A percentile compares a stretch with the other conserved stretches of the same genome.
These are phyloP conservation scores for Sycobia sp. DNA, from an alignment of 1,140 invertebrate species.

Conservation along the genomic window DNA sequence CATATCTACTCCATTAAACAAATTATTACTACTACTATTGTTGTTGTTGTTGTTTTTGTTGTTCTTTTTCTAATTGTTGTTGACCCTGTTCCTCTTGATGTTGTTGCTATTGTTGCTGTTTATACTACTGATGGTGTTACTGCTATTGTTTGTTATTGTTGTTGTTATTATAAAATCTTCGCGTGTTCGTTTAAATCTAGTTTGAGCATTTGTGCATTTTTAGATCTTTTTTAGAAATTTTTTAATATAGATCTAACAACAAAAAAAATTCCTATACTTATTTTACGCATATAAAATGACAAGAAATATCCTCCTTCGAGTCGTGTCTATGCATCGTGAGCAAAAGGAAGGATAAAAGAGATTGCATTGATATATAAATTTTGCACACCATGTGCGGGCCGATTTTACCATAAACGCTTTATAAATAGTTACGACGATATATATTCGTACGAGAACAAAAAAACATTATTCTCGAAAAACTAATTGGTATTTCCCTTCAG, in stretches of 20 bases:
- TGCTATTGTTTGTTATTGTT: too few relatives aligned
- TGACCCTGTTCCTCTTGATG: too few relatives aligned
- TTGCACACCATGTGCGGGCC: too few relatives aligned
- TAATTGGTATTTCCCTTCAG: constrained; percentile 35
- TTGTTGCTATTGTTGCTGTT: too few relatives aligned
- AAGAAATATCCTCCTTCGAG: background rate
- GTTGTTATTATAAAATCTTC: too few relatives aligned
- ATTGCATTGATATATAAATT: constrained; percentile 3
- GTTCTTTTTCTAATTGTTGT: too few relatives aligned
- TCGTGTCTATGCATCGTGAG: background rate
- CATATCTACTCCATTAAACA: too few relatives aligned
- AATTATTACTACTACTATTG: too few relatives aligned
- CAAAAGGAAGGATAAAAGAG: background rate
- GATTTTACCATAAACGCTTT: too few relatives aligned
- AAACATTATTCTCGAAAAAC: background rate
- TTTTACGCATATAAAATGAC: background rate
- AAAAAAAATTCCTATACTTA: background rate
- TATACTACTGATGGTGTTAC: too few relatives aligned
- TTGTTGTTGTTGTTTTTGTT: too few relatives aligned
- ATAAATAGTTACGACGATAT: background rate
- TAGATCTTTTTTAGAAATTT: background rate
- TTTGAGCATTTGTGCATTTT: background rate
- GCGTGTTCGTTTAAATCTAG: too few relatives aligned
- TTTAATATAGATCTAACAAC: constrained; percentile 8
- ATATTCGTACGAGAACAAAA: constrained; percentile 8